These are phyloP conservation scores for Climacteris rufus DNA, from an alignment of 2,113 vertebrate genomes.

Conservation along the genomic window DNA sequence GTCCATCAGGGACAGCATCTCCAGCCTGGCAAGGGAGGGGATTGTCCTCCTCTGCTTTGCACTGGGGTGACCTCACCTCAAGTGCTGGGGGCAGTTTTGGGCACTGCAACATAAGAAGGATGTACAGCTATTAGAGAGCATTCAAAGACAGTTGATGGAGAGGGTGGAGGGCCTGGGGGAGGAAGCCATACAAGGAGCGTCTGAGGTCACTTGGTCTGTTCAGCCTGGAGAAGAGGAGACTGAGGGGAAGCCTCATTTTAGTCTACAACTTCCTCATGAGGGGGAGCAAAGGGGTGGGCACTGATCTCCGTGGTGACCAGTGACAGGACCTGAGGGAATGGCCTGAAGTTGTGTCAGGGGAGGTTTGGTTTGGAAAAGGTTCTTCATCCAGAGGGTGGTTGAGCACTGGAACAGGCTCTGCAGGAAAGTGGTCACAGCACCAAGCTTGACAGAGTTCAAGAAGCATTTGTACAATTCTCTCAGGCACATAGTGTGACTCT, in stretches of 20 bases:
- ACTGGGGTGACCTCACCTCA: rapidly evolving
- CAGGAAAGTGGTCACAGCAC: background rate
- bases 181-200: rapidly evolving
- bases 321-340: rapidly evolving
- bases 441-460: background rate
- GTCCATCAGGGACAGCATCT: rapidly evolving
- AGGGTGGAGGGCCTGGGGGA: background rate
- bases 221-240: background rate
- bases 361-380: background rate
- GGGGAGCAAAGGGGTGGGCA: background rate
- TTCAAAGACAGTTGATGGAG: too few species aligned
- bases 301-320: background rate
- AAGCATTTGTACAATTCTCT: background rate
- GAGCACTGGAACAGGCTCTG: background rate
- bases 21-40: rapidly evolving
- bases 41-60: background rate
- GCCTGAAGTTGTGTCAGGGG: background rate
- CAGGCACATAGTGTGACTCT: too few species aligned
- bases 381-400: rapidly evolving
- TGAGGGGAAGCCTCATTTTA: background rate
- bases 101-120: background rate
- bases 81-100: background rate
- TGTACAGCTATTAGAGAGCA: background rate
- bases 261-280: rapidly evolving
- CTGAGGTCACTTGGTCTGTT: background rate